Conservation (phyloP, 2,888 invertebrate species). For the Oligia strigilis region DNA sequence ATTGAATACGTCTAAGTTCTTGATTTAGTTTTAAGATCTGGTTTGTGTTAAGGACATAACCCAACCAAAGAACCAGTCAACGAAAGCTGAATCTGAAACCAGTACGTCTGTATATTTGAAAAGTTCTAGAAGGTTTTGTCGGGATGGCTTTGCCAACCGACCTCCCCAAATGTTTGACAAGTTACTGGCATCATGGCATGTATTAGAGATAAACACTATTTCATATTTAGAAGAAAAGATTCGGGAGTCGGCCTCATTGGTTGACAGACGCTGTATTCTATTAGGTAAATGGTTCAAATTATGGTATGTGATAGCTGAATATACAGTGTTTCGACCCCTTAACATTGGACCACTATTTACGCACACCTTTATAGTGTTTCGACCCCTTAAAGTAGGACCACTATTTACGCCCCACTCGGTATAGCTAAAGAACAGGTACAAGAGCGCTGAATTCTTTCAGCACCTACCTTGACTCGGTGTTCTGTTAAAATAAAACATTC, state of each 20-base stretch:
- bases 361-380: too few relatives aligned
- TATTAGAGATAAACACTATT: background rate
- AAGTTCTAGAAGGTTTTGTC: background rate
- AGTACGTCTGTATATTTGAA: background rate
- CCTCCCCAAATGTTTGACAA: background rate
- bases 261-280: too few relatives aligned
- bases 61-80: too few relatives aligned
- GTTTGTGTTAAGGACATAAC: background rate
- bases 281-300: too few relatives aligned
- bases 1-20: constrained; percentile 5
- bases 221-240: background rate
- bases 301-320: too few relatives aligned
- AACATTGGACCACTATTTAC: too few relatives aligned
- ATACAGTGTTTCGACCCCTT: too few relatives aligned
- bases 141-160: background rate
- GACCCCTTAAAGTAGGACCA: too few relatives aligned
- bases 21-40: background rate
- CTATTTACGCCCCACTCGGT: too few relatives aligned
- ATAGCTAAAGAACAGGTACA: too few relatives aligned
- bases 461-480: background rate
- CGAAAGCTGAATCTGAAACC: background rate
- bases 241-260: background rate
- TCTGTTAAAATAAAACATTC: background rate
- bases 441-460: too few relatives aligned
- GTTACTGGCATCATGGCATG: background rate